Conservation (phyloP, 2,113 vertebrate species). For the Cairina moschata region DNA sequence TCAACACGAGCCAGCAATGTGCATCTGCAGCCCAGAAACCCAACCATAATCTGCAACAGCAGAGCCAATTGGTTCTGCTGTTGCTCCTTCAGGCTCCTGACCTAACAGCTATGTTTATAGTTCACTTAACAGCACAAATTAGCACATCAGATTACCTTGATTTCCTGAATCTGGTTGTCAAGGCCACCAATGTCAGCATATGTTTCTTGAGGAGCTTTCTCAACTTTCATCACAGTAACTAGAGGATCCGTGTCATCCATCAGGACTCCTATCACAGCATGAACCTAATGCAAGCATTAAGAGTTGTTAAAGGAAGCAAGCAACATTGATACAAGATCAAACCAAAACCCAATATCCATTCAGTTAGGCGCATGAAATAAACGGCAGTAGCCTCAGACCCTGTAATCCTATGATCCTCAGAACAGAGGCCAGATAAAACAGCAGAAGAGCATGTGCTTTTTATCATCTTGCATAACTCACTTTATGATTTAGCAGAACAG, state of each 20-base stretch:
- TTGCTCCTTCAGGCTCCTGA: neutral
- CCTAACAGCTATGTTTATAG: neutral
- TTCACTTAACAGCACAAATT: neutral
- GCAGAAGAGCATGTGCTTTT: neutral
- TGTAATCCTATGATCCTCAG: too few relatives aligned
- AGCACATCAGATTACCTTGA: constrained; percentile 82
- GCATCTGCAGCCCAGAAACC: too few relatives aligned
- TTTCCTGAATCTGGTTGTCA: constrained; percentile 98
- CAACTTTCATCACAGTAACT: constrained; percentile 98
- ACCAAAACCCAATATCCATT: neutral
- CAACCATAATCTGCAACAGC: neutral
- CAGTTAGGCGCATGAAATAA: neutral
- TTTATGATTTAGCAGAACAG: constrained; percentile 97
- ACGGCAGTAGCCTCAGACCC: neutral
- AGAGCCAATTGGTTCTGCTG: neutral
- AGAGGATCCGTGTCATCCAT: constrained; percentile 98
- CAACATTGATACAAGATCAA: neutral
- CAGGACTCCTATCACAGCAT: constrained; percentile 96
- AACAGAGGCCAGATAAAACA: neutral
- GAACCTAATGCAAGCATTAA: constrained; percentile 81
- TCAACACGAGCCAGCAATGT: too few relatives aligned
- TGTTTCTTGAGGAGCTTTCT: constrained; percentile 97
- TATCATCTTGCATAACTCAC: constrained; percentile 63
- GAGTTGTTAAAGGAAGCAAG: neutral
- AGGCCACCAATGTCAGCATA: constrained; percentile 96